Evolutionary conservation across 2,888 invertebrate genomes (phyloP).

Genomic region (Mystacides longicornis): DNA sequence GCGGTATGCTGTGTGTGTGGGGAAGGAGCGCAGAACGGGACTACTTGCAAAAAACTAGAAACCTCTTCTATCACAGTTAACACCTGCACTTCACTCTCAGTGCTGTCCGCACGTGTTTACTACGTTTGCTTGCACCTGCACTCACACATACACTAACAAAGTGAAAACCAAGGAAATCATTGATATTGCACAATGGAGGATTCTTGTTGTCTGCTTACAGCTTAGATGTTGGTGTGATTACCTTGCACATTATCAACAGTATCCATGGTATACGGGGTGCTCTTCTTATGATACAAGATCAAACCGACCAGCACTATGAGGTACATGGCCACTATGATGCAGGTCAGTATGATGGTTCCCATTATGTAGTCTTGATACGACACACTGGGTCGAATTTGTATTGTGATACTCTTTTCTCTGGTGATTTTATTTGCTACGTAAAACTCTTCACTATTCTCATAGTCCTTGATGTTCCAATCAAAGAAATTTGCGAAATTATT

Average conservation of each 20-base stretch:
- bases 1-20: no score
- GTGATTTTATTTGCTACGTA: not conserved
- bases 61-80: no score
- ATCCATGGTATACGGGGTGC: conserved; percentile 6
- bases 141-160: no score
- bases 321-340: conserved; percentile 40
- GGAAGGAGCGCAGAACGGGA: no score
- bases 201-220: no score
- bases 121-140: no score
- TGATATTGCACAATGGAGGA: no score
- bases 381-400: conserved; percentile 5
- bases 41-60: no score
- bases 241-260: not conserved
- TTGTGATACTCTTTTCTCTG: not conserved
- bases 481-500: not conserved
- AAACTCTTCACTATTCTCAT: not conserved
- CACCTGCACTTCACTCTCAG: no score
- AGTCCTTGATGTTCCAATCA: not conserved
- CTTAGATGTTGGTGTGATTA: not conserved
- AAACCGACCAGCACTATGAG: conserved; percentile 27
- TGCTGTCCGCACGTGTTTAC: no score
- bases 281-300: conserved; percentile 5
- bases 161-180: no score
- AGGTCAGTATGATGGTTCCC: conserved; percentile 37
- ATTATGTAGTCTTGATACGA: conserved; percentile 40